phyloP scores from a whole-genome alignment of 1,140 invertebrate species.

The Uloborus diversus region DNA sequence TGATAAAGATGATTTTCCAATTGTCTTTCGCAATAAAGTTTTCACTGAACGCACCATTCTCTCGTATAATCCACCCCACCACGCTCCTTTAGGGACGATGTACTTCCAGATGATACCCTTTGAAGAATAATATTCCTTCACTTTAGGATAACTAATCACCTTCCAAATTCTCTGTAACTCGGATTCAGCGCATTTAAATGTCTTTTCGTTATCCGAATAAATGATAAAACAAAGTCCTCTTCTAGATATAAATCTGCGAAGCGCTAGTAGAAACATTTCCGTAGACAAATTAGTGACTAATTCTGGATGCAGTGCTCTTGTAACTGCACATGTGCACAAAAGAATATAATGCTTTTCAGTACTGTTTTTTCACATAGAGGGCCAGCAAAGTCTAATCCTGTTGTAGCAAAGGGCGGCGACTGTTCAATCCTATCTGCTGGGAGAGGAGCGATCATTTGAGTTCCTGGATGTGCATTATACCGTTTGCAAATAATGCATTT shows the following conservation, averaged over 20 bases:
- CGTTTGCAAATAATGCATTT: neutral
- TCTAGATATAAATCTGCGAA: slow-evolving; percentile 63
- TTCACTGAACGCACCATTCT: slow-evolving; percentile 2
- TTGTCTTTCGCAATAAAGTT: neutral
- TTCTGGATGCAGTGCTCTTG: slow-evolving; percentile 64
- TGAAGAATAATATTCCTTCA: neutral
- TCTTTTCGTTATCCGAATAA: slow-evolving; percentile 64
- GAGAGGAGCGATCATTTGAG: neutral
- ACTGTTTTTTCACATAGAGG: neutral
- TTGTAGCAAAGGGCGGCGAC: neutral
- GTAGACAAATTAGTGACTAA: slow-evolving; percentile 61
- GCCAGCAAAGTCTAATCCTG: neutral
- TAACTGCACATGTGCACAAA: slow-evolving; percentile 64
- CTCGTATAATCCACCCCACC: slow-evolving; percentile 5
- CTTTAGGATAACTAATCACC: neutral
- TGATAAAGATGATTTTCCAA: neutral
- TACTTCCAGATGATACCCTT: slow-evolving; percentile 3
- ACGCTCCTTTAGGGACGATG: neutral
- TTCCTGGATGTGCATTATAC: neutral
- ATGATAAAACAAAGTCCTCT: slow-evolving; percentile 60
- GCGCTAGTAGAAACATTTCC: slow-evolving; percentile 61
- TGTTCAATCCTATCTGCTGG: neutral
- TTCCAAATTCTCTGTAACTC: slow-evolving; percentile 14
- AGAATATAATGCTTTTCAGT: slow-evolving; percentile 57
- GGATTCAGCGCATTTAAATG: slow-evolving; percentile 63